Evolutionary conservation across 2,113 vertebrate genomes (phyloP), one percentile per base, ranked within the genome.

Genomic region (Peromyscus polionotus): DNA sequence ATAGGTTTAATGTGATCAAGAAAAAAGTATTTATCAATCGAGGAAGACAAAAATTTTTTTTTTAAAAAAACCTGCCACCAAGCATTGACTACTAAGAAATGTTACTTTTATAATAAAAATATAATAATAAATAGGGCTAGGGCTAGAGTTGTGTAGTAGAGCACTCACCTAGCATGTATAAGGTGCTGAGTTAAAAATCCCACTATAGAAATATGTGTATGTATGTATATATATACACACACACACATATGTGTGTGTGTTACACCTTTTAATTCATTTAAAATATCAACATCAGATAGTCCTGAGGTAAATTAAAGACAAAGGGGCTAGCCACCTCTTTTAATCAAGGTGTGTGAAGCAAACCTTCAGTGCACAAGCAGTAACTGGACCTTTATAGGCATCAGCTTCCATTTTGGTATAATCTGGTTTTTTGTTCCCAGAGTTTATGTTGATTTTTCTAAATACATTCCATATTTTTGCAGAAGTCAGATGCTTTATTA

Each of bases 51-150:
- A 68, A 65, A 17, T n/a, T 17, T n/a, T 19, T 45, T 45, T 6
- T 19, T 45, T 36, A 87, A 86, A 67, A 87, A 14, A 48, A 20
- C 10, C 26, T 67, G 17, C 3, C 75, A 54, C 17, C 8, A 73
- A 51, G 83, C 54, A 67, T 51, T 79, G 39, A 75, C 11, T 63
- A 86, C 26, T 61, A 79, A 88, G 9, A 88, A 94, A 83, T 79
- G 63, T 59, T 61, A 51, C 22, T 51, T 95, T 88, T 19, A 33
- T 75, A 88, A 85, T 89, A 94, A 91, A n/a, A 8, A 84, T 65
- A 77, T 31, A n/a, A 59, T 36, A 65, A 79, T 54, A 67, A 36
- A 61, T 33, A 14, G 2, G 5, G 68, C 84, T 81, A 48, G 5
- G 26, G 8, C 12, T 31, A 59, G 20, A 70, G 67, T 6, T 88